Percentiles rank a stretch among this genome's conserved stretches.
Conservation (phyloP, 2,113 vertebrate genomes). For the Peucedramus taeniatus region DNA sequence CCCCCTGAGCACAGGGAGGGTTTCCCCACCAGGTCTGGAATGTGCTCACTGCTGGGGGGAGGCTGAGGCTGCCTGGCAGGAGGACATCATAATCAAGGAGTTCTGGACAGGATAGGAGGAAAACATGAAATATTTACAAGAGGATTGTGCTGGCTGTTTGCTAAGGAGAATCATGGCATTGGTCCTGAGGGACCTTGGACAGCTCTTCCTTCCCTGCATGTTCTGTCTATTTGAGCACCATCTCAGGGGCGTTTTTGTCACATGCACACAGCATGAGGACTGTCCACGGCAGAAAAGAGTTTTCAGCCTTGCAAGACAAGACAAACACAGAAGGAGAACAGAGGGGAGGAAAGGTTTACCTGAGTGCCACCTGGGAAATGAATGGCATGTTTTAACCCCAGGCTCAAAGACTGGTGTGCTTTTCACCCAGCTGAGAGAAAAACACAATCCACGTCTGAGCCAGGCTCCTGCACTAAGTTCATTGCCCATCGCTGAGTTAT, state of each 20-base stretch:
- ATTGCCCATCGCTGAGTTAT: neutral
- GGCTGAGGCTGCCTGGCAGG: neutral
- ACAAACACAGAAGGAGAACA: accelerated
- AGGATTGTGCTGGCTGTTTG: neutral
- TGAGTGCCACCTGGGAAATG: neutral
- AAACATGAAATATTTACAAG: neutral
- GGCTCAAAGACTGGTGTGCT: neutral
- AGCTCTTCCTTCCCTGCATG: neutral
- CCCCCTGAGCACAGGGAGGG: neutral
- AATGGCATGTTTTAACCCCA: neutral
- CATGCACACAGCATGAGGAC: neutral
- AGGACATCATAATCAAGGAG: accelerated
- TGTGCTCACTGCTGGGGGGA: neutral
- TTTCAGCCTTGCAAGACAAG: neutral
- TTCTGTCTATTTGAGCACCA: neutral
- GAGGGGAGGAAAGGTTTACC: neutral
- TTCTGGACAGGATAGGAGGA: neutral
- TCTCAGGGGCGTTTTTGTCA: neutral
- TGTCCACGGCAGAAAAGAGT: too few relatives aligned
- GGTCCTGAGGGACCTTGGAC: neutral
- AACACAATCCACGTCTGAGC: neutral
- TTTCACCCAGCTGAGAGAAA: neutral
- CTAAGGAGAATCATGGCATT: accelerated
- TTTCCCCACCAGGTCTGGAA: accelerated
- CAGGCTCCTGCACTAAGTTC: neutral